Evolutionary conservation across 2,797 vertebrate genomes (phyloP).

Genomic region (Cynodonichthys magdalenae): DNA sequence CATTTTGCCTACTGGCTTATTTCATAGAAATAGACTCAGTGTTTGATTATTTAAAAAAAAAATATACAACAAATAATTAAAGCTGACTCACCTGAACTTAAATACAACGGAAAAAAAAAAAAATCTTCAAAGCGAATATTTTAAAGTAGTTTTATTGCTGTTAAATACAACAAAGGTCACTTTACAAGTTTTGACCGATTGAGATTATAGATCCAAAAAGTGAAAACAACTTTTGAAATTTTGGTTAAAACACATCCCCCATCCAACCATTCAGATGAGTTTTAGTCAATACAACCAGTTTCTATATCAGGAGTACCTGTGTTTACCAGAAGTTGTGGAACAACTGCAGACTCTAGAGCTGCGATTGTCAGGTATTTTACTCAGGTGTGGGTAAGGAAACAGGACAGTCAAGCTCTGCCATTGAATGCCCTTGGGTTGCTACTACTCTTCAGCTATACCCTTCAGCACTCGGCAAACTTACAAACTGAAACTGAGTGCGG

Average conservation of each 20-base stretch:
- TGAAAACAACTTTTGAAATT: neutral
- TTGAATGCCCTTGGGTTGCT: constrained; percentile 64
- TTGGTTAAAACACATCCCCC: neutral
- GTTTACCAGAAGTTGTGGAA: constrained; percentile 27
- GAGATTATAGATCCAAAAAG: neutral
- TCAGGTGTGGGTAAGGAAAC: constrained; percentile 40
- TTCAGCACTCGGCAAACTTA: neutral
- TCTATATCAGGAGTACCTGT: constrained; percentile 20
- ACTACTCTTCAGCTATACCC: constrained; percentile 52
- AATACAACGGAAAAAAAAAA: neutral
- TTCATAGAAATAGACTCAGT: neutral
- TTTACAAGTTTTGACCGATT: neutral
- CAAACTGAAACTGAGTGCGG: neutral
- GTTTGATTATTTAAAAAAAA: neutral
- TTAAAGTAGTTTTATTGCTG: neutral
- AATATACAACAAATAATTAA: neutral
- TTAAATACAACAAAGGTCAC: neutral
- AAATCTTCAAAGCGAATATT: neutral
- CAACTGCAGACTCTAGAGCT: neutral
- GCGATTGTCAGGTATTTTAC: constrained; percentile 38
- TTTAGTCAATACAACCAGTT: constrained; percentile 2
- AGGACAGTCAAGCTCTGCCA: constrained; percentile 61
- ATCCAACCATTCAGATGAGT: neutral
- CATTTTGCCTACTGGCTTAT: neutral
- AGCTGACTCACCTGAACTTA: neutral